Conservation (phyloP, 2,113 vertebrate genomes). For the Zapus hudsonius region DNA sequence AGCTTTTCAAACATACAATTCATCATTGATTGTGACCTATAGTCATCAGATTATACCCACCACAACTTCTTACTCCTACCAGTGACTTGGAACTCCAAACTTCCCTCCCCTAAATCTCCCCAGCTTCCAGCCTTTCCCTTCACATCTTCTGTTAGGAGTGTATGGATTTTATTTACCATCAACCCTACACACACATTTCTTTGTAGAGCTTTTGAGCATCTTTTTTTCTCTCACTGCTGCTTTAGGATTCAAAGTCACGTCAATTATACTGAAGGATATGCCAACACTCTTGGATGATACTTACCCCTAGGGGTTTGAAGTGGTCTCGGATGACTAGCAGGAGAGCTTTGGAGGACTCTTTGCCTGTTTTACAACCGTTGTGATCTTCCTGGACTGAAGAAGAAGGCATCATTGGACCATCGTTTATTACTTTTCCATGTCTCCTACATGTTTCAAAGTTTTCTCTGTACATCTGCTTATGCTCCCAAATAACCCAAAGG, state of each 20-base stretch:
- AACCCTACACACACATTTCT: background rate
- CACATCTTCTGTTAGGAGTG: background rate
- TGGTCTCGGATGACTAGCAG: background rate
- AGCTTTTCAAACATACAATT: background rate
- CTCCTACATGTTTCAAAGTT: constrained; percentile 16
- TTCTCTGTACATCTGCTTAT: constrained; percentile 14
- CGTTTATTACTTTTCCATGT: background rate
- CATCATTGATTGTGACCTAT: rapidly evolving
- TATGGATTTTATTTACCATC: background rate
- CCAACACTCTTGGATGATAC: constrained; percentile 54
- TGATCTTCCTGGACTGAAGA: background rate
- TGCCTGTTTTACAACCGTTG: background rate
- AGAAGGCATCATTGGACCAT: background rate
- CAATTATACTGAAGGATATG: constrained; percentile 62
- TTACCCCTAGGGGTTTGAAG: background rate
- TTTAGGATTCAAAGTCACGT: constrained; percentile 76
- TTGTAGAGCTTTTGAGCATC: constrained; percentile 65
- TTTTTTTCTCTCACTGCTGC: constrained; percentile 62
- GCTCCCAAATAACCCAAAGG: constrained; percentile 34
- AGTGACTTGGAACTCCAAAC: background rate
- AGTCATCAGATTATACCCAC: too few species aligned
- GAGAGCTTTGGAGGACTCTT: background rate
- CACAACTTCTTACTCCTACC: background rate
- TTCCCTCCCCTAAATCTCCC: background rate
- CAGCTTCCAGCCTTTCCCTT: background rate